Conservation (phyloP, 2,113 vertebrate species). For the Pelobates fuscus region DNA sequence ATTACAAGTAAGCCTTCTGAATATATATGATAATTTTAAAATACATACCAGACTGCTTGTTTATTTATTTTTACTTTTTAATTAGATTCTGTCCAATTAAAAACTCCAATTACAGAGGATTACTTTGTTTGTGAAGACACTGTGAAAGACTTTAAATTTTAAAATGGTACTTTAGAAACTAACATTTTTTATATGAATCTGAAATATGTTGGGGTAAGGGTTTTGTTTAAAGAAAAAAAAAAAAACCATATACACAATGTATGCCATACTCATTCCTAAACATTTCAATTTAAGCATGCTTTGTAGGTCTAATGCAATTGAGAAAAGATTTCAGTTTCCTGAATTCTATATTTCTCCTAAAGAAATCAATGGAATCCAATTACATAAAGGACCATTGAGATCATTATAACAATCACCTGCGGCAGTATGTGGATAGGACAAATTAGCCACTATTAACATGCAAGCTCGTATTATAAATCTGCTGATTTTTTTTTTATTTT, state of each 20-base stretch:
- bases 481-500: constrained; percentile 3
- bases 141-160: not conserved
- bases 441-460: constrained; percentile 31
- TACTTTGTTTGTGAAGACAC: not conserved
- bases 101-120: constrained; percentile 32
- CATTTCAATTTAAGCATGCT: too few species aligned
- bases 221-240: not conserved
- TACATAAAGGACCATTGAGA: constrained; percentile 38
- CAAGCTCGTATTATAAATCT: not conserved
- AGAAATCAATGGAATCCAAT: constrained; percentile 48
- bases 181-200: not conserved
- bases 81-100: constrained; percentile 41
- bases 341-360: constrained; percentile 24
- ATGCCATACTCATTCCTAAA: not conserved
- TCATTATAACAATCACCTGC: constrained; percentile 36
- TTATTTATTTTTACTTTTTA: constrained; percentile 38
- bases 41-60: constrained; percentile 11
- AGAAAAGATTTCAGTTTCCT: not conserved
- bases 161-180: not conserved
- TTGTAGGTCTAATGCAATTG: not conserved
- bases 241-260: not conserved
- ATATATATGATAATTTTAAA: constrained; percentile 32
- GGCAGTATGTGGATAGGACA: constrained; percentile 20
- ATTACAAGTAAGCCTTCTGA: constrained; percentile 19
- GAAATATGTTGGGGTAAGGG: not conserved